Base-by-base conservation (phyloP, 2,113 vertebrate species). In the Condylura cristata region DNA sequence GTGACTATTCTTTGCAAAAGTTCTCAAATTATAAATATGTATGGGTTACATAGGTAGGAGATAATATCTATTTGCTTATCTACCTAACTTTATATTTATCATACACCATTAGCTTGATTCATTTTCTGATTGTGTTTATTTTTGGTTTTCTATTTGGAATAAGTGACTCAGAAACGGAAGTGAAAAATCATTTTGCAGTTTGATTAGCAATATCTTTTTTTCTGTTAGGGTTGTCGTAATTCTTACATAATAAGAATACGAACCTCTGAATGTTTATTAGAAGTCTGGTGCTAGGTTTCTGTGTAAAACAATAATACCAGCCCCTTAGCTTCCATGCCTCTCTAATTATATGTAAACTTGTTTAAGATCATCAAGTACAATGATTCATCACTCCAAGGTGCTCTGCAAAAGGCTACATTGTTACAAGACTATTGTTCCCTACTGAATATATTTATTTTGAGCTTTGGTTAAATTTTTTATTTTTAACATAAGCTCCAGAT, bases 81-180 rank as follows among this genome's bases (percentile, higher is more conserved):
- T 71, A 58, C 65, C 24, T 91, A 48, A 41, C 14, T 86, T 22
- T 71, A 17, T 79, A 65, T 34, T 37, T 84, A 41, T 95, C 17
- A 74, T 41, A 71, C 78, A 96, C 83, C 96, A 85, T 63, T 95
- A 53, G 95, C 86, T 96, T 91, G 80, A 95, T 97, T 93, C 72
- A 53, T 91, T 97, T 92, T 20, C 95, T 95, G 66, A 58, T 91
- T 89, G 5, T 96, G 81, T 94, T 98, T 96, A 96, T 96, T 98
- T 97, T 96, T 97, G 95, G 91, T 83, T 74, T 97, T 88, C 96
- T 96, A 16, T 96, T 97, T 98, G 80, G 82, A 88, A 96, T 93
- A 93, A 95, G 46, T 96, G 93, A 95, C 85, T 97, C 92, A 94
- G 96, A 98, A 97, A 96, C 94, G 94, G 96, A 98, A 98, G 96